Evolutionary conservation across 2,797 vertebrate genomes (phyloP).

Genomic region (Enteromius unitaeniatus): DNA sequence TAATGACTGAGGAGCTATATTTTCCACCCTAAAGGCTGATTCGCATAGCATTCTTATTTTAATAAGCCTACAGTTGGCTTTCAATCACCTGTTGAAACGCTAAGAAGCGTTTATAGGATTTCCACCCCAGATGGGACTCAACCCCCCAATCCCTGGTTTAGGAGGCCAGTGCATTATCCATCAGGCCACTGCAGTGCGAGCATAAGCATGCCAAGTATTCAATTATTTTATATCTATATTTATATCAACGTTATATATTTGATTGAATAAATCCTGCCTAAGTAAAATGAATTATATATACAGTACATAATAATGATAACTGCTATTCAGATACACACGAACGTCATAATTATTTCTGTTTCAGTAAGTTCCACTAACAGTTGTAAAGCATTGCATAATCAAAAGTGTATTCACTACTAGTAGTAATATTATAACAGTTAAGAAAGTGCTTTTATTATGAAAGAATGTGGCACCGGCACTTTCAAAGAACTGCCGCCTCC

Average conservation of each 20-base stretch:
- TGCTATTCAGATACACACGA: neutral
- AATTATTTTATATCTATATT: too few species aligned
- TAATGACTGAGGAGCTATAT: neutral
- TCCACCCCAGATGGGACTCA: constrained; percentile 59
- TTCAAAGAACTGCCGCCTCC: constrained; percentile 44
- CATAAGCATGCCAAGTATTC: neutral
- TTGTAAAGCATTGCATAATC: neutral
- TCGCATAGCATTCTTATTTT: too few species aligned
- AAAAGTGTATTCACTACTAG: neutral
- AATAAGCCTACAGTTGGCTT: neutral
- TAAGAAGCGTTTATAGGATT: neutral
- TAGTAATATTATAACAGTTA: neutral
- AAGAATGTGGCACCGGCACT: constrained; percentile 44
- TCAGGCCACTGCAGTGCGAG: constrained; percentile 51
- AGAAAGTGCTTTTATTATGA: constrained; percentile 53
- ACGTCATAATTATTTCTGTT: neutral
- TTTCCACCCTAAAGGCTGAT: too few species aligned
- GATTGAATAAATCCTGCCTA: neutral
- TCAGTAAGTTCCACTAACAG: neutral
- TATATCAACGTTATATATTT: neutral
- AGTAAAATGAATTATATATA: too few species aligned
- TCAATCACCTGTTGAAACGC: neutral
- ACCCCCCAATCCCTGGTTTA: constrained; percentile 67
- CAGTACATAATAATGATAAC: neutral
- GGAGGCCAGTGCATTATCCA: constrained; percentile 67